phyloP scores from a whole-genome alignment of 2,797 vertebrate species.

The Microcaecilia unicolor region DNA sequence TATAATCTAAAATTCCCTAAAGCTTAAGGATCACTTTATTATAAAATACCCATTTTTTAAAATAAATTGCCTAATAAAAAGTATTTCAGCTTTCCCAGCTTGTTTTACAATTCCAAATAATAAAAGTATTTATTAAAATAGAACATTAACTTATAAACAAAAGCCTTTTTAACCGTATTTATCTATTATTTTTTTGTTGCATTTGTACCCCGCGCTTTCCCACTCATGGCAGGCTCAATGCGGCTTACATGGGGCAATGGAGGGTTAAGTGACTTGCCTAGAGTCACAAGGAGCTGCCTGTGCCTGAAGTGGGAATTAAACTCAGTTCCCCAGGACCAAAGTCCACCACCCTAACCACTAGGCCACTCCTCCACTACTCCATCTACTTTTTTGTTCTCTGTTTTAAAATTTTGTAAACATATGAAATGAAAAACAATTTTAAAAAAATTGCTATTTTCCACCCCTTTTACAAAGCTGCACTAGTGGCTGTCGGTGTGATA shows the following conservation, averaged over 20 bases:
- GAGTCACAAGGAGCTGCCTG: too few relatives aligned
- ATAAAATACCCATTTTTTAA: slow-evolving; percentile 74
- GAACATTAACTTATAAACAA: slow-evolving; percentile 80
- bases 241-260: too few relatives aligned
- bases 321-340: too few relatives aligned
- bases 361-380: too few relatives aligned
- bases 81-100: slow-evolving; percentile 69
- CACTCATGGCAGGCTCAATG: too few relatives aligned
- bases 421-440: slow-evolving; percentile 11
- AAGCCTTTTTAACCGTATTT: slow-evolving; percentile 42
- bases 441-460: slow-evolving; percentile 43
- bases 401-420: slow-evolving; percentile 8
- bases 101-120: slow-evolving; percentile 74
- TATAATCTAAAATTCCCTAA: slow-evolving; percentile 71
- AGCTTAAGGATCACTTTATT: slow-evolving; percentile 76
- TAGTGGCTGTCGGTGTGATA: too few relatives aligned
- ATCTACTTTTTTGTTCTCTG: slow-evolving; percentile 39
- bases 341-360: too few relatives aligned
- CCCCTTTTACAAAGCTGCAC: slow-evolving; percentile 36
- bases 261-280: too few relatives aligned
- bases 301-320: too few relatives aligned
- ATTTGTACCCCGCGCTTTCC: too few relatives aligned
- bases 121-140: slow-evolving; percentile 79
- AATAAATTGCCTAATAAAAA: slow-evolving; percentile 82
- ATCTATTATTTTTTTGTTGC: too few relatives aligned